Percentiles rank a stretch among this genome's conserved stretches.
These are phyloP conservation scores for Myotis lucifugus DNA, from an alignment of 2,113 vertebrate species.

Conservation along the genomic window DNA sequence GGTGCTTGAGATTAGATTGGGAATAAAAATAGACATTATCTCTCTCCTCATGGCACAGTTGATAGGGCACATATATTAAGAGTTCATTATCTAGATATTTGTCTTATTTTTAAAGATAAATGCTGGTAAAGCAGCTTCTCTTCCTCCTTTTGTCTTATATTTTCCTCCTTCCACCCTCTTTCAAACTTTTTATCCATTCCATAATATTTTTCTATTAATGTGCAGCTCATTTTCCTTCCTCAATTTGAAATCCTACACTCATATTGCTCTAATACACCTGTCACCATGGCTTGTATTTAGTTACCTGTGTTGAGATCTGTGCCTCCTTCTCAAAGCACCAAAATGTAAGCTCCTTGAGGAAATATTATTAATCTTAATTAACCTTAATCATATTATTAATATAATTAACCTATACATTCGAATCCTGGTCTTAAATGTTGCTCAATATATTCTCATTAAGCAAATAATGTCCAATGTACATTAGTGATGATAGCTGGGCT, in stretches of 20 bases:
- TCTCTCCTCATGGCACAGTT: neutral
- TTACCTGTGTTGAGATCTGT: neutral
- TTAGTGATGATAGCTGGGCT: neutral
- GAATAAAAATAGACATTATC: neutral
- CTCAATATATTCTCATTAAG: slow-evolving; percentile 47
- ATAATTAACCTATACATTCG: neutral
- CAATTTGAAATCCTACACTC: neutral
- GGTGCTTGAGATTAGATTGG: neutral
- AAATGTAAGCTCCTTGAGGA: neutral
- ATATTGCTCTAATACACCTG: neutral
- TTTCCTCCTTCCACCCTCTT: neutral
- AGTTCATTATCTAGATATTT: neutral
- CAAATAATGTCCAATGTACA: neutral
- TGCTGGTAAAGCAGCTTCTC: neutral
- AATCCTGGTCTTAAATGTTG: neutral
- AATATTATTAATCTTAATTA: slow-evolving; percentile 12
- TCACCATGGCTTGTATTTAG: neutral
- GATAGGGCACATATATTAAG: neutral
- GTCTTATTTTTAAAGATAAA: slow-evolving; percentile 8
- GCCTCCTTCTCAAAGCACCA: neutral
- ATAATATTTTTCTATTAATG: neutral
- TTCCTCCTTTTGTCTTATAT: neutral
- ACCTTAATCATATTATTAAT: neutral
- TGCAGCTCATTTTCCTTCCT: neutral
- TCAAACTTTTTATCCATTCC: neutral